These are phyloP conservation scores for Streptopelia turtur DNA, from an alignment of 2,797 vertebrate genomes.

Conservation along the genomic window DNA sequence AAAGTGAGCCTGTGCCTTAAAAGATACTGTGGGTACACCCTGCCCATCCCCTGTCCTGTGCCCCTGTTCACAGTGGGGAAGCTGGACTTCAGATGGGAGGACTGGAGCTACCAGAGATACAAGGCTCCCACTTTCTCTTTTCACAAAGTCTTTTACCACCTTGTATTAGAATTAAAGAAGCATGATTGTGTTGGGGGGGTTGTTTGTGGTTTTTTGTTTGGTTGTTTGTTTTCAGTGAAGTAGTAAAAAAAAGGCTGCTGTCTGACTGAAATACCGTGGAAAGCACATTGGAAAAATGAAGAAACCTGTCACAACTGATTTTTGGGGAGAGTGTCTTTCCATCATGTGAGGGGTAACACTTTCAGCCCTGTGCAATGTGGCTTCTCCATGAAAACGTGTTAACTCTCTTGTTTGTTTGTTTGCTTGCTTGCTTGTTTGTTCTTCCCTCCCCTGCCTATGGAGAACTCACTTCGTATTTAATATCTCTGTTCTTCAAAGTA, in stretches of 20 bases:
- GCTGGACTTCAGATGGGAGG: background rate
- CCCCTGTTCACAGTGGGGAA: background rate
- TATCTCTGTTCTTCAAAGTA: background rate
- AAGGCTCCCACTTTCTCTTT: background rate
- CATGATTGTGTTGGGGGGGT: background rate
- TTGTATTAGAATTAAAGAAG: background rate
- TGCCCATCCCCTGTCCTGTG: background rate
- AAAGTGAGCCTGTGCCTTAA: background rate
- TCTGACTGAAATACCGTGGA: background rate
- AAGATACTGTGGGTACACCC: background rate
- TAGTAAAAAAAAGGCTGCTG: background rate
- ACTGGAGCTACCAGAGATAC: background rate
- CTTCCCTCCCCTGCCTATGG: no score
- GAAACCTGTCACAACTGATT: background rate
- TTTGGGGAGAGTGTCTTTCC: background rate
- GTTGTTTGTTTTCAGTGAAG: background rate
- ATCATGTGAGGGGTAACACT: fast-evolving
- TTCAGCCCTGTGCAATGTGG: background rate
- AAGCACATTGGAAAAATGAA: background rate
- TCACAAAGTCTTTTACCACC: background rate
- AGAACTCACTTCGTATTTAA: background rate
- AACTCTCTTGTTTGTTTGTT: background rate
- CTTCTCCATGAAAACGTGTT: background rate
- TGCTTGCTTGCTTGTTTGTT: no score
- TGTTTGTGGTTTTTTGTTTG: no score